These are phyloP conservation scores for Linnaemya tessellans DNA, from an alignment of 2,888 invertebrate genomes.

Conservation along the genomic window DNA sequence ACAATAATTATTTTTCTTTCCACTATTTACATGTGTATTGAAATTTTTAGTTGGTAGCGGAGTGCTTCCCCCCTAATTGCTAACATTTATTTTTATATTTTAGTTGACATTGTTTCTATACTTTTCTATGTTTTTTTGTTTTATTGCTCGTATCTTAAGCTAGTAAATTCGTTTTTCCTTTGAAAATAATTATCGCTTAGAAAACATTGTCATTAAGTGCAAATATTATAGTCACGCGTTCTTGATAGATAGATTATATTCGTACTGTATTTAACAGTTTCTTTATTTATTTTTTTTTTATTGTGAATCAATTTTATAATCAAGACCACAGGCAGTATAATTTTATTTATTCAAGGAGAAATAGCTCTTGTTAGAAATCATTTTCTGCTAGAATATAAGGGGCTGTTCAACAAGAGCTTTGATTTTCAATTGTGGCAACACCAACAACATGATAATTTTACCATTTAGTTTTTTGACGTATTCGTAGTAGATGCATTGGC, in stretches of 20 bases:
- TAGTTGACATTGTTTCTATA: background rate
- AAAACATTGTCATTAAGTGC: conserved; percentile 7
- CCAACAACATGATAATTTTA: no score
- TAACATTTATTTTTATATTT: background rate
- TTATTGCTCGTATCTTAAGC: conserved; percentile 8
- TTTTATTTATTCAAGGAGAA: background rate
- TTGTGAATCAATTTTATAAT: background rate
- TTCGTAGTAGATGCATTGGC: no score
- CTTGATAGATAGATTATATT: background rate
- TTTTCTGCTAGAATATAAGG: background rate
- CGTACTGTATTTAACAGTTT: background rate
- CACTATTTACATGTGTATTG: background rate
- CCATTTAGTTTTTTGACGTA: no score
- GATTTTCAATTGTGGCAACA: no score
- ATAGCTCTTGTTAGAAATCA: background rate
- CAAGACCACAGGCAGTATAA: background rate
- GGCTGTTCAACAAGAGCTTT: no score
- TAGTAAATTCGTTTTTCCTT: background rate
- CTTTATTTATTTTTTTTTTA: background rate
- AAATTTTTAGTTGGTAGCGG: background rate
- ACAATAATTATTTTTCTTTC: background rate
- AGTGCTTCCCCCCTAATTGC: background rate
- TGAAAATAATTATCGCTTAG: conserved; percentile 8
- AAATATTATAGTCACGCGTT: conserved; percentile 7
- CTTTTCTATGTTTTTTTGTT: background rate